phyloP scores from a whole-genome alignment of 2,113 vertebrate genomes.

The Thermophis baileyi region DNA sequence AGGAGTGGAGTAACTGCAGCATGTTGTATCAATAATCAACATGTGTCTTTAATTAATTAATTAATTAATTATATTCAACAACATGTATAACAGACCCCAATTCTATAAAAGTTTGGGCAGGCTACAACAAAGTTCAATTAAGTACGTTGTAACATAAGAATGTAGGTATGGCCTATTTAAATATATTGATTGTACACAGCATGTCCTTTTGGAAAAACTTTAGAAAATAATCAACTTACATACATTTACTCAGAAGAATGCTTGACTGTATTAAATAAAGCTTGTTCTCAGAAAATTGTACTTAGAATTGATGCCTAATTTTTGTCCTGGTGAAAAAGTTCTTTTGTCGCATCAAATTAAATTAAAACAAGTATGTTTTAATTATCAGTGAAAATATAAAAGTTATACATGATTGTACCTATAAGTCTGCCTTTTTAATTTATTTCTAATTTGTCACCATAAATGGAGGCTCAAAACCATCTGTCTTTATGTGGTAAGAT shows the following conservation, averaged over 20 bases:
- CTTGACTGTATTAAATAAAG: background rate
- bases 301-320: background rate
- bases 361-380: background rate
- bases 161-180: background rate
- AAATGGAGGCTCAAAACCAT: constrained; percentile 30
- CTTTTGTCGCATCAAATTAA: background rate
- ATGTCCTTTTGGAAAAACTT: background rate
- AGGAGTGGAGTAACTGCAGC: background rate
- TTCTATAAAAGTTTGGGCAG: background rate
- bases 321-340: background rate
- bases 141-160: background rate
- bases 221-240: background rate
- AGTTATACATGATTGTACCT: background rate
- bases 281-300: background rate
- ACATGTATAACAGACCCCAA: background rate
- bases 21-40: background rate
- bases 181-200: background rate
- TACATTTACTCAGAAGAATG: background rate
- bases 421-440: background rate
- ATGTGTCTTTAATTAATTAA: background rate
- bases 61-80: background rate
- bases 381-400: background rate
- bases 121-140: background rate
- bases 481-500: constrained; percentile 24
- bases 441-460: constrained; percentile 11